Conservation (phyloP, 2,888 invertebrate genomes). For the Eumacrocentrus americanus region DNA sequence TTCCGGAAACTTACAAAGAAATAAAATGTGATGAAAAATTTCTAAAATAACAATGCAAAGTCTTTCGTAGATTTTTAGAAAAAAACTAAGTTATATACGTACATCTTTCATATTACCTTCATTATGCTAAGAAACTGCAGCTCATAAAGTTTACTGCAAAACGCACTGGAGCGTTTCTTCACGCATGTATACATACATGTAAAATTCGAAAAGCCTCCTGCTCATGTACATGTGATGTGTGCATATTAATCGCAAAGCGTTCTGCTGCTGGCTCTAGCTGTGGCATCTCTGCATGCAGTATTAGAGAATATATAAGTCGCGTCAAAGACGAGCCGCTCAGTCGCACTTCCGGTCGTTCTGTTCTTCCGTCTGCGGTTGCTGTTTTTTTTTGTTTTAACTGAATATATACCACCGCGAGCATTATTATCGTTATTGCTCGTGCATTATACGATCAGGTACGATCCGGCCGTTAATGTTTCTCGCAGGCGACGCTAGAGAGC, state of each 20-base stretch:
- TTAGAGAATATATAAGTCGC: background rate
- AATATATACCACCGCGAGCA: slow-evolving; percentile 25
- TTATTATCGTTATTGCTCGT: slow-evolving; percentile 45
- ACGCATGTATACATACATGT: slow-evolving; percentile 2
- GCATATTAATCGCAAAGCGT: slow-evolving; percentile 4
- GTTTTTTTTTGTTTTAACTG: slow-evolving; percentile 12
- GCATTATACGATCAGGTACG: slow-evolving; percentile 38
- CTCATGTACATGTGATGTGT: background rate
- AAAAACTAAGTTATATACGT: too few relatives aligned
- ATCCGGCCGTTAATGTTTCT: slow-evolving; percentile 32
- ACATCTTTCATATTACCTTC: too few relatives aligned
- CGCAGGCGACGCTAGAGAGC: slow-evolving; percentile 25
- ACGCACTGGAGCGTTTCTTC: slow-evolving; percentile 24
- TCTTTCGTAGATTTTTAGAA: too few relatives aligned
- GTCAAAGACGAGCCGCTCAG: slow-evolving; percentile 43
- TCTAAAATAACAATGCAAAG: too few relatives aligned
- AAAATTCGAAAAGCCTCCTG: background rate
- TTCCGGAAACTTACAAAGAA: too few relatives aligned
- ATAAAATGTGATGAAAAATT: too few relatives aligned
- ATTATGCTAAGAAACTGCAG: slow-evolving; percentile 9
- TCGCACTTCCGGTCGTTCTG: slow-evolving; percentile 47
- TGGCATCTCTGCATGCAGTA: background rate
- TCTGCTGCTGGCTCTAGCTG: background rate
- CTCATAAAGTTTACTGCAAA: slow-evolving; percentile 16
- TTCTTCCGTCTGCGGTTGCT: slow-evolving; percentile 36